Percentiles rank a stretch among this genome's conserved stretches.
Evolutionary conservation across 1,140 invertebrate species (phyloP).

Genomic region (Protaetia brevitarsis): DNA sequence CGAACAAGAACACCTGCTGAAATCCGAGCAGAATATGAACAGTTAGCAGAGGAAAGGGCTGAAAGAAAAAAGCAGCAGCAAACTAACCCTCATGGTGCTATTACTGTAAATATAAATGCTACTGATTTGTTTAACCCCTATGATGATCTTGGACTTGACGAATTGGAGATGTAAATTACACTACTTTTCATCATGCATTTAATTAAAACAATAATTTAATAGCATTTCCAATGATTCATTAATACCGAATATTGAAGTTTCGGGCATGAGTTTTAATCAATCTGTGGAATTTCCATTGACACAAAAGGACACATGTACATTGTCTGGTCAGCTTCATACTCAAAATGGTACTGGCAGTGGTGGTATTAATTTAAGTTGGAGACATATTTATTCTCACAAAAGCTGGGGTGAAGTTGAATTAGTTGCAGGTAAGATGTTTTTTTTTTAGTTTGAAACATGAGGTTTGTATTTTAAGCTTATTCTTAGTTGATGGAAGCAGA

Average conservation of each 20-base stretch:
- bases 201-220: background rate
- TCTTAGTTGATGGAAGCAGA: too few relatives aligned
- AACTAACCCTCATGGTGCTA: slow-evolving; percentile 85
- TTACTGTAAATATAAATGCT: slow-evolving; percentile 87
- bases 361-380: slow-evolving; percentile 68
- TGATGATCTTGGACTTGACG: slow-evolving; percentile 50
- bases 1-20: slow-evolving; percentile 87
- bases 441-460: too few relatives aligned
- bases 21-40: slow-evolving; percentile 92
- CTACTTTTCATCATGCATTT: slow-evolving; percentile 19
- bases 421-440: slow-evolving; percentile 58
- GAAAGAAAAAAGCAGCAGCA: slow-evolving; percentile 79
- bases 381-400: slow-evolving; percentile 73
- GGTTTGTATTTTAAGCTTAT: too few relatives aligned
- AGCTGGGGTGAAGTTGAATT: slow-evolving; percentile 81
- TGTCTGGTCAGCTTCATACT: slow-evolving; percentile 76
- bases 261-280: slow-evolving; percentile 86
- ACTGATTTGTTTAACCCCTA: slow-evolving; percentile 87
- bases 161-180: slow-evolving; percentile 40
- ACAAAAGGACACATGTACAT: slow-evolving; percentile 72
- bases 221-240: background rate
- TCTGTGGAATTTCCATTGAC: slow-evolving; percentile 92
- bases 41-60: slow-evolving; percentile 73
- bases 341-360: slow-evolving; percentile 84
- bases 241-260: slow-evolving; percentile 81